phyloP scores from a whole-genome alignment of 2,113 vertebrate genomes.

The Ramphastos sulfuratus region DNA sequence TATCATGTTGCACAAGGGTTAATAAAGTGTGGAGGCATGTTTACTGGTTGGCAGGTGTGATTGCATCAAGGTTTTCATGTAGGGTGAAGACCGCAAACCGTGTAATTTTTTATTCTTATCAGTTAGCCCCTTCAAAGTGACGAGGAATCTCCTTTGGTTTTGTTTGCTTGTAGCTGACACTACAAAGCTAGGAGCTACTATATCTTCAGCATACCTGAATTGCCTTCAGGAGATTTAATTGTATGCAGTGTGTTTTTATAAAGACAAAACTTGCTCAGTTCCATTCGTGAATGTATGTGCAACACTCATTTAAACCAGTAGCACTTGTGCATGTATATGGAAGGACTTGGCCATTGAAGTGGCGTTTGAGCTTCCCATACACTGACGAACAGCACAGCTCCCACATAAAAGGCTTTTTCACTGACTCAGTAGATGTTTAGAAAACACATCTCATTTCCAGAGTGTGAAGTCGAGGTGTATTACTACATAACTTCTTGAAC shows the following conservation, averaged over 20 bases:
- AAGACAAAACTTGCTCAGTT: neutral
- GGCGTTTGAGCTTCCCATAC: neutral
- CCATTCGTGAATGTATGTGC: neutral
- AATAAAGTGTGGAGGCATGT: neutral
- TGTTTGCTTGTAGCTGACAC: neutral
- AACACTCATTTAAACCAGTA: neutral
- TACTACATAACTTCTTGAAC: neutral
- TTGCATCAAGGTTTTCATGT: neutral
- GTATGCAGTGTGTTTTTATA: neutral
- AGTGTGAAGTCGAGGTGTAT: neutral
- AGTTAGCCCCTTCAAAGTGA: neutral
- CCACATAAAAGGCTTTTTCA: neutral
- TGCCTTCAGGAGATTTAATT: neutral
- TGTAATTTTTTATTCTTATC: neutral
- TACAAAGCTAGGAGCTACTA: neutral
- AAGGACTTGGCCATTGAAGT: neutral
- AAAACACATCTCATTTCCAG: neutral
- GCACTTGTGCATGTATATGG: accelerated
- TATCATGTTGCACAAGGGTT: neutral
- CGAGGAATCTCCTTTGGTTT: neutral
- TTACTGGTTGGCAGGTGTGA: neutral
- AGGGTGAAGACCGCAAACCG: neutral
- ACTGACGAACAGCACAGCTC: neutral
- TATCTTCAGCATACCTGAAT: neutral
- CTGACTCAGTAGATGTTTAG: neutral